These are phyloP conservation scores for Cosmorhoe ocellata DNA, from an alignment of 2,888 invertebrate genomes.

Conservation along the genomic window DNA sequence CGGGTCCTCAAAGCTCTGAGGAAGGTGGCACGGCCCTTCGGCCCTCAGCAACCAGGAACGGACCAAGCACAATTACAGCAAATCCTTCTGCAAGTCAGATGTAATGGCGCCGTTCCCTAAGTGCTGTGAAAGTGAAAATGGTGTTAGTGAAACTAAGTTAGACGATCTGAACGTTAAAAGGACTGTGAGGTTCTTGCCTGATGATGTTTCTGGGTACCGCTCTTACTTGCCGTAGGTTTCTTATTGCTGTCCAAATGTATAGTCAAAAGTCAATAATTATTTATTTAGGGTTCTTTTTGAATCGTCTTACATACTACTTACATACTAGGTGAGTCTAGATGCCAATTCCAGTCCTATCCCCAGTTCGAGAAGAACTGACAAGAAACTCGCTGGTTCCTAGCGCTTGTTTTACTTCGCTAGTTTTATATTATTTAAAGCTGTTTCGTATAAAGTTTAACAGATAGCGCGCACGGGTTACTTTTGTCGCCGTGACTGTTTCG, in stretches of 20 bases:
- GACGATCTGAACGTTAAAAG: slow-evolving; percentile 46
- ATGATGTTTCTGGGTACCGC: not conserved
- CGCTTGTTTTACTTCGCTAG: no score
- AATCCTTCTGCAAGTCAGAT: slow-evolving; percentile 55
- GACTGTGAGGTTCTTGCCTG: slow-evolving; percentile 63
- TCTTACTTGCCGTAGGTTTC: slow-evolving; percentile 4
- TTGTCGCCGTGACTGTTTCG: no score
- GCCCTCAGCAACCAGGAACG: slow-evolving; percentile 63
- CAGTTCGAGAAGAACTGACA: no score
- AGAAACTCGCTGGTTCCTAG: no score
- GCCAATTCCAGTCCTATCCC: no score
- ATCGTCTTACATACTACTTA: no score
- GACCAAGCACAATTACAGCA: slow-evolving; percentile 66
- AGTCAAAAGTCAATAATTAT: no score
- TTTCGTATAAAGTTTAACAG: no score
- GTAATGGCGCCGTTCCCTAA: slow-evolving; percentile 65
- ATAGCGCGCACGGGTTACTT: no score
- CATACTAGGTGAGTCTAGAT: no score
- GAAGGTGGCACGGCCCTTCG: slow-evolving; percentile 53
- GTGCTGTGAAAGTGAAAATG: slow-evolving; percentile 68
- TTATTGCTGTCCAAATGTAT: not conserved
- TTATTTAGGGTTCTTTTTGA: no score
- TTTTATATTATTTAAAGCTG: no score
- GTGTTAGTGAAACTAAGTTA: slow-evolving; percentile 41
- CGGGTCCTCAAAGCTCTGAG: slow-evolving; percentile 76